phyloP scores from a whole-genome alignment of 2,797 vertebrate genomes.

The Sylvilagus floridanus region DNA sequence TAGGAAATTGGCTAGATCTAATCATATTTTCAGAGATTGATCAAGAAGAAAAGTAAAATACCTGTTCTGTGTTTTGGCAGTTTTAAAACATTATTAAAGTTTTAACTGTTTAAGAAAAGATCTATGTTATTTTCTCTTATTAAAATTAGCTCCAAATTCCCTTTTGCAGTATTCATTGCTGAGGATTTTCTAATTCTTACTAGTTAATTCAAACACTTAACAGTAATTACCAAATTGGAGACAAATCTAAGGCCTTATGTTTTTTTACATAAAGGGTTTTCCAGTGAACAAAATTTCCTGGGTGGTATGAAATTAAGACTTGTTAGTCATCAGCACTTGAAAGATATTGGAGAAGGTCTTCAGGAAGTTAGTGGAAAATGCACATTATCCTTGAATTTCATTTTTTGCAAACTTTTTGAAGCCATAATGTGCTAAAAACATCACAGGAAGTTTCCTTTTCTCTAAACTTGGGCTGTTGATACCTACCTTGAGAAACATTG shows the following conservation, averaged over 20 bases:
- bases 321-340: slow-evolving; percentile 72
- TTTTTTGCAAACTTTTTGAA: no score
- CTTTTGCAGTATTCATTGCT: neutral
- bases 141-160: neutral
- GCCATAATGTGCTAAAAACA: neutral
- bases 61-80: neutral
- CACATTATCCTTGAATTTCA: no score
- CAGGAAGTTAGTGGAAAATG: no score
- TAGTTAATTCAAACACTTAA: slow-evolving; percentile 58
- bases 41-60: slow-evolving; percentile 57
- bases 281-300: slow-evolving; percentile 74
- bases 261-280: slow-evolving; percentile 55
- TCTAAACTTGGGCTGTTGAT: neutral
- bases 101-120: slow-evolving; percentile 29
- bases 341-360: neutral
- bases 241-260: neutral
- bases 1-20: slow-evolving; percentile 15
- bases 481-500: neutral
- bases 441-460: neutral
- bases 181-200: slow-evolving; percentile 46
- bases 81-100: slow-evolving; percentile 25
- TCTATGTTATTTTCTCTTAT: neutral
- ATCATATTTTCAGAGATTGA: slow-evolving; percentile 15
- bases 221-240: slow-evolving; percentile 45
- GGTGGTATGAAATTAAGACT: slow-evolving; percentile 74